Percentiles rank a stretch among this genome's conserved stretches.
These are phyloP conservation scores for Arenaria interpres DNA, from an alignment of 2,113 vertebrate species.

Conservation along the genomic window DNA sequence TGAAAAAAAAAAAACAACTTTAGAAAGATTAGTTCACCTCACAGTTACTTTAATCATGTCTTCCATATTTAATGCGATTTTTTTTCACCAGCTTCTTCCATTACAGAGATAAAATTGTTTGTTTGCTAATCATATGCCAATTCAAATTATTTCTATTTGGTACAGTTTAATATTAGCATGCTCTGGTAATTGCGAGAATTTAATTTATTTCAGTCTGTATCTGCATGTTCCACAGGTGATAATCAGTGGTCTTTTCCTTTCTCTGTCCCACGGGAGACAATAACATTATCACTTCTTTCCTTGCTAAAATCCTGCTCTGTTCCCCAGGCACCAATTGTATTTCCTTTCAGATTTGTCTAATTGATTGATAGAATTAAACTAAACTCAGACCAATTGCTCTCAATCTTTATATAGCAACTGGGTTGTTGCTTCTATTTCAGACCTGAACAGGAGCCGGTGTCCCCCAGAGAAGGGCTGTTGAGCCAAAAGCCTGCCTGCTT, in stretches of 20 bases:
- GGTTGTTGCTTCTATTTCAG: conserved; percentile 4
- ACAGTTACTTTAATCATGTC: background rate
- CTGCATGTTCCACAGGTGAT: background rate
- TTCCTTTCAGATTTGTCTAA: conserved; percentile 39
- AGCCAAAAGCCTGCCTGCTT: background rate
- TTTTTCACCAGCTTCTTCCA: background rate
- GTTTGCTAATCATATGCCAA: background rate
- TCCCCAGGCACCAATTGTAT: background rate
- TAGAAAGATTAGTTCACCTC: background rate
- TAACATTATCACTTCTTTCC: conserved; percentile 2
- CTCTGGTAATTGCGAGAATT: background rate
- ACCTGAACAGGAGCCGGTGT: background rate
- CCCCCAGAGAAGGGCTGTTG: background rate
- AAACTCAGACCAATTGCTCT: conserved; percentile 4
- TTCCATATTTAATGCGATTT: background rate
- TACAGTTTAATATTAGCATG: background rate
- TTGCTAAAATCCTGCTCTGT: background rate
- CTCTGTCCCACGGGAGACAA: background rate
- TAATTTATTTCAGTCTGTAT: background rate
- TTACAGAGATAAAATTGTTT: background rate
- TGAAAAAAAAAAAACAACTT: background rate
- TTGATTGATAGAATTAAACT: conserved; percentile 41
- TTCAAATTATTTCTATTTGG: background rate
- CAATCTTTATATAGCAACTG: conserved; percentile 3
- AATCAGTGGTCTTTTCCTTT: conserved; percentile 3